Conservation (phyloP, 2,113 vertebrate genomes). For the Theristicus caerulescens region DNA sequence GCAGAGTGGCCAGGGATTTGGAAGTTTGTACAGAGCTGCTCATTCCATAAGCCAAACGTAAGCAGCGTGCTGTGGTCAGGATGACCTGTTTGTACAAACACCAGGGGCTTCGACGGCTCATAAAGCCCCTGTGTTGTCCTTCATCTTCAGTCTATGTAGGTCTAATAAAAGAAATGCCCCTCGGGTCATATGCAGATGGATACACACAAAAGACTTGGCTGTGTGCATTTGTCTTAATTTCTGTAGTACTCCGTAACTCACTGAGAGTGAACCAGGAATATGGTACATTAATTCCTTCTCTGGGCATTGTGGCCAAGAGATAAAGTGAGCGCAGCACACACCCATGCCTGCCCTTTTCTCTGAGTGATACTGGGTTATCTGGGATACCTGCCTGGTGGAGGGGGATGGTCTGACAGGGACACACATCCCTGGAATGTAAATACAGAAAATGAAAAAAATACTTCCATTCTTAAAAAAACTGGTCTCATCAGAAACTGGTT, state of each 20-base stretch:
- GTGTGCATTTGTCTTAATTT: neutral
- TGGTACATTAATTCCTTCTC: neutral
- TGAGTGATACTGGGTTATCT: constrained; percentile 45
- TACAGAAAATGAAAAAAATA: neutral
- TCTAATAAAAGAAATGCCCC: neutral
- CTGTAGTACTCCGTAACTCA: neutral
- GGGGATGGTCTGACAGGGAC: neutral
- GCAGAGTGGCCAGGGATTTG: neutral
- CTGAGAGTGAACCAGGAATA: neutral
- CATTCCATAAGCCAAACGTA: neutral
- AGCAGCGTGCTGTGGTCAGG: neutral
- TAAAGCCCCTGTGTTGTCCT: neutral
- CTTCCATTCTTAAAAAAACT: neutral
- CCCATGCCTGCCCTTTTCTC: constrained; percentile 20
- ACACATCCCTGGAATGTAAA: neutral
- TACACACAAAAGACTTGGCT: neutral
- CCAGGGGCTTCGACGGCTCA: neutral
- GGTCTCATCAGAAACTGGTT: neutral
- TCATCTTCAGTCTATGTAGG: neutral
- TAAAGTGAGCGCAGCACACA: constrained; percentile 22
- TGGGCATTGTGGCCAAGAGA: constrained; percentile 30
- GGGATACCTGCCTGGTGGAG: constrained; percentile 10
- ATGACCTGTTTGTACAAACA: neutral
- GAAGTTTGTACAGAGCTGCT: neutral
- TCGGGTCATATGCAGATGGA: neutral